Conservation (phyloP, 2,113 vertebrate genomes). For the Fulmarus glacialis region DNA sequence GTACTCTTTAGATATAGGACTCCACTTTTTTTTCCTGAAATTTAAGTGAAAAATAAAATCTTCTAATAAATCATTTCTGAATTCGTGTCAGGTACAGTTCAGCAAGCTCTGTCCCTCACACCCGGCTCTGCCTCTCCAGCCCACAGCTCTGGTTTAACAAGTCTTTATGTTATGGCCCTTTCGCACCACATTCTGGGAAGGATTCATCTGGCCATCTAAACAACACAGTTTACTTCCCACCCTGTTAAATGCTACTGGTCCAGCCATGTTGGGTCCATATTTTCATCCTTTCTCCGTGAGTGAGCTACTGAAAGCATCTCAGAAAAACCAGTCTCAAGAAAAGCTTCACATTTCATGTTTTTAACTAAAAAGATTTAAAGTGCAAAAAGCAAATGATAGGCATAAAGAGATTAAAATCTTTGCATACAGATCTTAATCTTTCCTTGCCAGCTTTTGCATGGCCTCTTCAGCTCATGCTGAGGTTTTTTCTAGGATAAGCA, state of each 20-base stretch:
- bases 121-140: background rate
- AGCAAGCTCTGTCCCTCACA: background rate
- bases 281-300: background rate
- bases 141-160: background rate
- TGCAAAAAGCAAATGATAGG: background rate
- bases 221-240: background rate
- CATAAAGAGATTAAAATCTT: background rate
- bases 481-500: background rate
- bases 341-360: background rate
- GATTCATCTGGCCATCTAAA: background rate
- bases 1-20: background rate
- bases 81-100: background rate
- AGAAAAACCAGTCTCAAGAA: background rate
- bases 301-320: background rate
- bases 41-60: background rate
- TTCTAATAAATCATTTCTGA: background rate
- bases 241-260: background rate
- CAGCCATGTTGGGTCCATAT: fast-evolving
- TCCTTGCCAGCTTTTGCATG: background rate
- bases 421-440: background rate
- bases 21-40: background rate
- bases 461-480: background rate
- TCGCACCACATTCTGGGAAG: background rate
- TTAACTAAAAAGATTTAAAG: background rate
- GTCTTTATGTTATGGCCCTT: background rate